A percentile compares a stretch with the other conserved stretches of the same genome.
Conservation (phyloP, 2,113 vertebrate species). For the Calidris pygmaea region DNA sequence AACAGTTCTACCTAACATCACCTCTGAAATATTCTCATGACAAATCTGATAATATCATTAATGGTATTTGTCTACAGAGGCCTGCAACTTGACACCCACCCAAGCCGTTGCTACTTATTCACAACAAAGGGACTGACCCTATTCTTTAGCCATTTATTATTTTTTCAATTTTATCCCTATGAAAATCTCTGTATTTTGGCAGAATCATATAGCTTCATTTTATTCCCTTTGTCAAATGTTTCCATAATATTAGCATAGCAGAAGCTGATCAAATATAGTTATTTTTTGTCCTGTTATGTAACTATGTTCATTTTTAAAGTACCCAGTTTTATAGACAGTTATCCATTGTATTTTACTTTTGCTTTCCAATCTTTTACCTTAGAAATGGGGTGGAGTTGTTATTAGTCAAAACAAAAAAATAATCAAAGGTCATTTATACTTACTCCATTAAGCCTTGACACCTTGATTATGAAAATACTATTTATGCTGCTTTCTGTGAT, state of each 20-base stretch:
- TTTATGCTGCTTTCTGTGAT: neutral
- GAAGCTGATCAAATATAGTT: neutral
- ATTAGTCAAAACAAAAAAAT: neutral
- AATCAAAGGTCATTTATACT: neutral
- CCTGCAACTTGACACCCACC: neutral
- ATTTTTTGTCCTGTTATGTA: neutral
- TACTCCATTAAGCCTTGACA: neutral
- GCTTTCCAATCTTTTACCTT: neutral
- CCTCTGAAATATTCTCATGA: neutral
- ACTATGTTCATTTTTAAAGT: neutral
- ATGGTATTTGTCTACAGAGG: neutral
- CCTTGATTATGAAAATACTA: neutral
- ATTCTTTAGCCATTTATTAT: neutral
- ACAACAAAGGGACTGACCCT: neutral
- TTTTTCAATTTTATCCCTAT: neutral
- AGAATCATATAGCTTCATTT: neutral
- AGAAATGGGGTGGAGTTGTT: neutral
- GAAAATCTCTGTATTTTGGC: neutral
- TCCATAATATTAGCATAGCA: neutral
- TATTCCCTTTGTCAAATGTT: neutral
- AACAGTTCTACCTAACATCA: neutral
- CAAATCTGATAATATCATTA: neutral
- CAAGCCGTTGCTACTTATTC: neutral
- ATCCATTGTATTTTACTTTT: neutral
- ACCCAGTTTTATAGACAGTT: neutral